Conservation (phyloP, 2,888 invertebrate species). For the Steinernema hermaphroditum region DNA sequence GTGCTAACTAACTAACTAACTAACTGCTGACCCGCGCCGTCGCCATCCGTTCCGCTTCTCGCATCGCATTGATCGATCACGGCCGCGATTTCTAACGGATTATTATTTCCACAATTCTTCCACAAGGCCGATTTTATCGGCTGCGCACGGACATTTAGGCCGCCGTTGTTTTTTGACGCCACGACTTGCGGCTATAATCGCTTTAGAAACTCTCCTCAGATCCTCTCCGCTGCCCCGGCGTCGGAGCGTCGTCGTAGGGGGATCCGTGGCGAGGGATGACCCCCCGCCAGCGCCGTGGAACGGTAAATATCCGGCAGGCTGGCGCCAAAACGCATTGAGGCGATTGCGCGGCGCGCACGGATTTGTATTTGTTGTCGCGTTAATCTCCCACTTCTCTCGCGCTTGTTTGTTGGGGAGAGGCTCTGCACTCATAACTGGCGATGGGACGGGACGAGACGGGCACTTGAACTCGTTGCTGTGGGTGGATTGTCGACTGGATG, state of each 20-base stretch:
- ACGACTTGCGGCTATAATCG: background rate
- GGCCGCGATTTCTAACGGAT: background rate
- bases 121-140: background rate
- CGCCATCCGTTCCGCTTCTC: too few species aligned
- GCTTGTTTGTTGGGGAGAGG: constrained; percentile 2
- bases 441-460: background rate
- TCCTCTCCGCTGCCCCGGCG: background rate
- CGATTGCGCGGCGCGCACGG: background rate
- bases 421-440: constrained; percentile 2
- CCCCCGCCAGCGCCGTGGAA: background rate
- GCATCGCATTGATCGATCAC: constrained; percentile 16
- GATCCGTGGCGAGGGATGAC: background rate
- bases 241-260: background rate
- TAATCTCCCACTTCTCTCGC: constrained; percentile 22
- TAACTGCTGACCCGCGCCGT: too few species aligned
- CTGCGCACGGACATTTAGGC: constrained; percentile 22
- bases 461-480: constrained; percentile 25
- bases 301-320: constrained; percentile 25
- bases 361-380: constrained; percentile 14
- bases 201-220: background rate
- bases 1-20: too few species aligned
- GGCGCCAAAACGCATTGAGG: background rate
- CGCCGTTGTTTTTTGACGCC: constrained; percentile 8
- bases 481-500: background rate
- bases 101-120: constrained; percentile 14